phyloP scores from a whole-genome alignment of 2,888 invertebrate species.

The Beris chalybata region DNA sequence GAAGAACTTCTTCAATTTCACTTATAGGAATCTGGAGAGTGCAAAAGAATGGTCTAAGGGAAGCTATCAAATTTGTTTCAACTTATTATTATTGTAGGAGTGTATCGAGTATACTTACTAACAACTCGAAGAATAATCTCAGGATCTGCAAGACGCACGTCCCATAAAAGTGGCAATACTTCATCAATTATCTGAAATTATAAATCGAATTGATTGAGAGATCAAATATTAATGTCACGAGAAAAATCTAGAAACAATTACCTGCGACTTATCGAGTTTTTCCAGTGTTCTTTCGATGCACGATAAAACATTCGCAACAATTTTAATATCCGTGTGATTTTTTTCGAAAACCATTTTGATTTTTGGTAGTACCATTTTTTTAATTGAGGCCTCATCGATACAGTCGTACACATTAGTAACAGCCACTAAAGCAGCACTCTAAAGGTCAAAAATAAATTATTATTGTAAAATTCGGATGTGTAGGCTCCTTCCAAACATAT shows the following conservation, averaged over 20 bases:
- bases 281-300: slow-evolving; percentile 81
- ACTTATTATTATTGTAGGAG: too few relatives aligned
- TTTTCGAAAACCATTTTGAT: slow-evolving; percentile 80
- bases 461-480: background rate
- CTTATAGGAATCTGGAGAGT: too few relatives aligned
- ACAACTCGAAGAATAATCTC: slow-evolving; percentile 88
- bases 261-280: slow-evolving; percentile 80
- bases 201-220: slow-evolving; percentile 1
- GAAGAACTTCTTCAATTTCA: too few relatives aligned
- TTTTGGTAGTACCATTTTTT: slow-evolving; percentile 79
- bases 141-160: slow-evolving; percentile 83
- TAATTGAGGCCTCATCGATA: slow-evolving; percentile 79
- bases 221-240: background rate
- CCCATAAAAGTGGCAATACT: slow-evolving; percentile 84
- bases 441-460: slow-evolving; percentile 42
- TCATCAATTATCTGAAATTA: slow-evolving; percentile 73
- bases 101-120: slow-evolving; percentile 70
- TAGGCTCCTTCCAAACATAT: too few relatives aligned
- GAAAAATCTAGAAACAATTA: slow-evolving; percentile 37
- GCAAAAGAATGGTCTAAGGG: too few relatives aligned
- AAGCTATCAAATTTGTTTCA: too few relatives aligned
- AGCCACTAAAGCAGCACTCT: slow-evolving; percentile 88
- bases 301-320: slow-evolving; percentile 75
- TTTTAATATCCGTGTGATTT: slow-evolving; percentile 76
- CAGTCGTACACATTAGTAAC: slow-evolving; percentile 83